These are phyloP conservation scores for Neosilurus mollespiculum DNA, from an alignment of 2,797 vertebrate species.

Conservation along the genomic window DNA sequence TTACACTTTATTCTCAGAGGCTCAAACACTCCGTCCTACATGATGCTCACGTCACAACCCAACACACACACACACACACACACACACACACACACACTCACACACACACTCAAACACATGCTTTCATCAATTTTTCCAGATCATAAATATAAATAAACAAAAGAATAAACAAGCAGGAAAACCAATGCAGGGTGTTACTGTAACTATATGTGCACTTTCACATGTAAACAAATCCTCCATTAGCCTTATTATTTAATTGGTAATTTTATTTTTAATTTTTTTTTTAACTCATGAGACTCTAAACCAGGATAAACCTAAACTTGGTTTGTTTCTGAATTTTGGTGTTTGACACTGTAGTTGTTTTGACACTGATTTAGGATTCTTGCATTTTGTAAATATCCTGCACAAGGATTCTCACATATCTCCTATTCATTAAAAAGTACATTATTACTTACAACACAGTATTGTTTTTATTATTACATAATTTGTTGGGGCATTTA, in stretches of 20 bases:
- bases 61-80: conserved; percentile 15
- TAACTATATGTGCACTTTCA: background rate
- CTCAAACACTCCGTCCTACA: conserved; percentile 55
- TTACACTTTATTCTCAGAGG: conserved; percentile 58
- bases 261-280: background rate
- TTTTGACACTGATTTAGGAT: background rate
- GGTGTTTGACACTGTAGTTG: background rate
- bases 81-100: background rate
- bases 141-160: background rate
- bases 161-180: background rate
- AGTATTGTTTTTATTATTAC: background rate
- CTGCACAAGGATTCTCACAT: background rate
- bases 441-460: background rate
- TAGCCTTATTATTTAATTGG: background rate
- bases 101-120: background rate
- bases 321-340: background rate
- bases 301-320: background rate
- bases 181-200: background rate
- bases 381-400: background rate
- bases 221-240: background rate
- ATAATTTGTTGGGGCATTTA: background rate
- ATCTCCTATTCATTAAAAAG: conserved; percentile 6
- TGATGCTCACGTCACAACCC: conserved; percentile 32
- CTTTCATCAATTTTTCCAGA: background rate
- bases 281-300: background rate